Base-by-base conservation (phyloP, 2,888 invertebrate species). In the Epinotia demarniana region DNA sequence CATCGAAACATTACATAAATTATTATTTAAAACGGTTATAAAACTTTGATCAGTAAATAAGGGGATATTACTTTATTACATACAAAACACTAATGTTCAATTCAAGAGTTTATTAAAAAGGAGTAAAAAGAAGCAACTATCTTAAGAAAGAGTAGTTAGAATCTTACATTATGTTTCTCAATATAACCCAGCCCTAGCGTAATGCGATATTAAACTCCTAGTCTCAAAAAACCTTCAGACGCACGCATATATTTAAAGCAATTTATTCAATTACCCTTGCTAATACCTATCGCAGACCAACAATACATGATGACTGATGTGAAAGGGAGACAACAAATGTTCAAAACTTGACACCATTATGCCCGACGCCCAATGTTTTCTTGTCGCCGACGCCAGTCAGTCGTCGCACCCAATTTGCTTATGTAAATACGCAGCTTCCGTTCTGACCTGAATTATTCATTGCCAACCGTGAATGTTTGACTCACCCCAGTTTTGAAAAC, bases 341-440 rank as follows among this genome's bases (percentile, higher is more conserved):
- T 72, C 61, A 69, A 68, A 77, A 75, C 63, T 66, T 64, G 72
- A 68, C 75, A 75, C 72, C 75, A 64, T 58, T 75, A 66, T 73
- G 72, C 66, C 55, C 70, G 62, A 9, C 71, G 69, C 74, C 72
- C 55, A 74, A 73, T 70, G 70, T 78, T 79, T 80, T 76, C 79
- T 79, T 78, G 78, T 72, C 77, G 53, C 74, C 75, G 76, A 77
- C 78, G 73, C 70, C 79, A 81, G 83, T 75, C 73, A 73, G 77
- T 77, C 76, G 87, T 89, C 89, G 90, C 90, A 92, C 90, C 90
- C 93, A 93, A 93, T 93, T 93, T 93, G 91, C 92, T 92, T 93
- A 92, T 92, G 93, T 93, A 93, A 93, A 93, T 93, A 93, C 91
- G 87, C 90, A 90, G 92, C 90, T 92, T 91, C 91, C 91, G 89